phyloP scores from a whole-genome alignment of 2,888 invertebrate species.

The Terebella lapidaria region DNA sequence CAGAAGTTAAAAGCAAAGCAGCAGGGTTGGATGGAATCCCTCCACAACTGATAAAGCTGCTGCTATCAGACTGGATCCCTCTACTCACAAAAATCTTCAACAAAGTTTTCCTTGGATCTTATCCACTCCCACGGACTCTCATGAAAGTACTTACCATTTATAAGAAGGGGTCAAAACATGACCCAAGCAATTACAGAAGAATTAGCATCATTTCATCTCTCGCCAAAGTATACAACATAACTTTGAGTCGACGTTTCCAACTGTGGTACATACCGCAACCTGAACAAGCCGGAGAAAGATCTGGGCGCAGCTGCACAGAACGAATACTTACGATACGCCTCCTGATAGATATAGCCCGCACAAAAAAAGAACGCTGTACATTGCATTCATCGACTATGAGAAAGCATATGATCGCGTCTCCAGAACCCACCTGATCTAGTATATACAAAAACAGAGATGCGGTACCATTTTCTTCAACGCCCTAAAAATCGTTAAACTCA shows the following conservation, averaged over 20 bases:
- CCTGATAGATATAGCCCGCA: not conserved
- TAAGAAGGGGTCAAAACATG: too few species aligned
- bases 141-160: too few species aligned
- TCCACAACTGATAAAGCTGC: too few species aligned
- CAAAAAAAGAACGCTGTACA: not conserved
- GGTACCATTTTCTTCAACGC: not conserved
- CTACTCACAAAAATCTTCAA: too few species aligned
- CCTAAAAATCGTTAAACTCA: not conserved
- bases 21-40: too few species aligned
- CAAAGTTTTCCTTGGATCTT: too few species aligned
- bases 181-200: not conserved
- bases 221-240: not conserved
- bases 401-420: not conserved
- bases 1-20: too few species aligned
- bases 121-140: too few species aligned
- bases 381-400: not conserved
- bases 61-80: too few species aligned
- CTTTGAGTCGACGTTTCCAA: not conserved
- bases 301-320: not conserved
- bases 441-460: not conserved
- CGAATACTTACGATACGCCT: not conserved
- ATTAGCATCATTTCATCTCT: not conserved
- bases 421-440: not conserved
- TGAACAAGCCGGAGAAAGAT: not conserved
- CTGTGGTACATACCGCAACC: not conserved